Percentiles rank a stretch among this genome's conserved stretches.
These are phyloP conservation scores for Ceuthmochares aereus DNA, from an alignment of 2,113 vertebrate genomes.

Conservation along the genomic window DNA sequence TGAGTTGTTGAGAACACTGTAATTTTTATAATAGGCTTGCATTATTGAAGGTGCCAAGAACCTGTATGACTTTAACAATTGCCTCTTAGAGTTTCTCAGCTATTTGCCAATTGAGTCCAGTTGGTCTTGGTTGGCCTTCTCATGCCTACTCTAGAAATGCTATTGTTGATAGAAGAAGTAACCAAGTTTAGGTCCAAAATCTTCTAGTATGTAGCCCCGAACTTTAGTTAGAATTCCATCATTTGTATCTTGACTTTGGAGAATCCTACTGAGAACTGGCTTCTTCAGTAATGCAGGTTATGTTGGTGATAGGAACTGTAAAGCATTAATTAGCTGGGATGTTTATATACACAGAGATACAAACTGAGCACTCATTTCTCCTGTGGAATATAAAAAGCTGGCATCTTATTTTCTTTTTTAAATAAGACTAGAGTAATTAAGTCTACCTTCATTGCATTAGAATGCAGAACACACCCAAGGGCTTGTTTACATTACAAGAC, in stretches of 20 bases:
- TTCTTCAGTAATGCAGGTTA: not conserved
- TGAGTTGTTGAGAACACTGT: not conserved
- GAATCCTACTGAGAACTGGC: not conserved
- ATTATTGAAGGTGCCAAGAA: not conserved
- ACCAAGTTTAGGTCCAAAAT: not conserved
- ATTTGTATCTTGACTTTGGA: not conserved
- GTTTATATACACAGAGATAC: not conserved
- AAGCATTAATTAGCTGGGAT: not conserved
- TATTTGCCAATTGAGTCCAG: not conserved
- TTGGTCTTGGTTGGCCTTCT: not conserved
- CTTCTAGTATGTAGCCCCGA: not conserved
- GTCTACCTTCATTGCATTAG: not conserved
- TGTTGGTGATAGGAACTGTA: not conserved
- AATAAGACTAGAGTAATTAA: not conserved
- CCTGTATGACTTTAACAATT: not conserved
- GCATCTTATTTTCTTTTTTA: not conserved
- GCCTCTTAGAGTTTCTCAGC: not conserved
- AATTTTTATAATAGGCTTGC: not conserved
- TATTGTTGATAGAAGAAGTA: not conserved
- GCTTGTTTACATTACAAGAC: not conserved
- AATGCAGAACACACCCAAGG: not conserved
- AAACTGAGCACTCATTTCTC: not conserved
- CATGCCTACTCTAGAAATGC: not conserved
- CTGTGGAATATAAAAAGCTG: not conserved
- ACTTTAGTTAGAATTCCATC: not conserved